Evolutionary conservation across 2,888 invertebrate species (phyloP), one percentile per base, ranked within the genome.

Genomic region (Pollenia angustigena): DNA sequence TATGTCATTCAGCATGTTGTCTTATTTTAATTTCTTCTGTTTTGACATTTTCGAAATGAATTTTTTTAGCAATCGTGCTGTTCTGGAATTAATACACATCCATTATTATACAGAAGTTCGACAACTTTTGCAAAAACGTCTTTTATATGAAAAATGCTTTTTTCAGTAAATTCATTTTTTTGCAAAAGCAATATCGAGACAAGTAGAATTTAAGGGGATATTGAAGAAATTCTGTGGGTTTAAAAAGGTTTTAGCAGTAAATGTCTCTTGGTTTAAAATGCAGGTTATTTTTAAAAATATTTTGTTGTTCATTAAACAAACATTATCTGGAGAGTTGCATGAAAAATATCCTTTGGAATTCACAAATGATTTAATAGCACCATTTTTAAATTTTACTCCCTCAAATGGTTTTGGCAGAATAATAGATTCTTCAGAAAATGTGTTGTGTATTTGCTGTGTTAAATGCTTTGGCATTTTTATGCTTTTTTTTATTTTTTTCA

Each of bases 21-120:
- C n/a, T n/a, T n/a, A n/a, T n/a, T n/a, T n/a, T n/a, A n/a, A n/a
- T n/a, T n/a, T n/a, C n/a, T n/a, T n/a, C n/a, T n/a, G n/a, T n/a
- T n/a, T n/a, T 4, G 8, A 68, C 48, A 12, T 50, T 23, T 12
- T 52, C 23, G 23, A 23, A 23, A 11, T 11, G 8, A 69, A n/a
- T 23, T 23, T 9, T 48, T 1, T 48, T 4, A 48, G 23, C 23
- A 23, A 23, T 23, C 23, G 23, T 69, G 69, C 4, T 50, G 12
- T 69, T 69, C 52, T 69, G 69, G 40, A 69, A 69, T 23, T 54
- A 69, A 69, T 54, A 69, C 54, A 40, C 11, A 69, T 1, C 40
- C 40, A 32, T 52, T 32, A 6, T 69, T 12, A 69, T 54, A 69
- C 4, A 54, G 54, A 3, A 69, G 32, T 52, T 69, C 32, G 12